Evolutionary conservation across 2,797 vertebrate species (phyloP), one percentile per base, ranked within the genome.

Genomic region (Babyrousa celebensis): DNA sequence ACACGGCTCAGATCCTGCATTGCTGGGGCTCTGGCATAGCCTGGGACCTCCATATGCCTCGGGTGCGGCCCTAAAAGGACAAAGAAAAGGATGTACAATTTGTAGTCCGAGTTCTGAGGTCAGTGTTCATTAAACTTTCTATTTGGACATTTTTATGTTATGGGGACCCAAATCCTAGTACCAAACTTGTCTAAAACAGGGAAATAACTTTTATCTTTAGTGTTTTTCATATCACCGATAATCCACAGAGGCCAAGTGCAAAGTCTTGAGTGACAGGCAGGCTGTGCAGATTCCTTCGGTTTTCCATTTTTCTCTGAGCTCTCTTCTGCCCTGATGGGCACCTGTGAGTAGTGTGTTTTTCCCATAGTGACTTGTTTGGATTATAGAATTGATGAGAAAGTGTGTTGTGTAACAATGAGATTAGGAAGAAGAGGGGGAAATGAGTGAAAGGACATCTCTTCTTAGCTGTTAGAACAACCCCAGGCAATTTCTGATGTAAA

Each of bases 381-480:
- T 78, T 70, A 62, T 3, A 0, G 40, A 95, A 67, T n/a, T 36
- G 48, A 63, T 56, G 56, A 93, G 74, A 77, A 80, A 56, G 14
- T 11, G 54, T 25, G 54, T 84, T 87, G 25, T 52, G 4, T 87
- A 60, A 72, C 23, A 80, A 85, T 20, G 43, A 71, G 23, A 79
- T 74, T 18, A 58, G 52, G 32, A 60, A 36, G 10, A 58, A 20
- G 40, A 18, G 36, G 7, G 2, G 15, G 20, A n/a, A 63, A 48
- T 70, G 16, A 48, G 1, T 21, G 10, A 92, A 94, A 92, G 36
- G 21, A 54, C 72, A 87, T 43, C 14, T 15, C 12, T 23, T 56
- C 86, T 82, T 75, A 95, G 48, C 79, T 82, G n/a, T 85, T 94
- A 80, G 63, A 95, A 68, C 74, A 52, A 91, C 21, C 29, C 11